Evolutionary conservation across 1,140 invertebrate species (phyloP), one percentile per base, ranked within the genome.

Genomic region (Drosophila suzukii): DNA sequence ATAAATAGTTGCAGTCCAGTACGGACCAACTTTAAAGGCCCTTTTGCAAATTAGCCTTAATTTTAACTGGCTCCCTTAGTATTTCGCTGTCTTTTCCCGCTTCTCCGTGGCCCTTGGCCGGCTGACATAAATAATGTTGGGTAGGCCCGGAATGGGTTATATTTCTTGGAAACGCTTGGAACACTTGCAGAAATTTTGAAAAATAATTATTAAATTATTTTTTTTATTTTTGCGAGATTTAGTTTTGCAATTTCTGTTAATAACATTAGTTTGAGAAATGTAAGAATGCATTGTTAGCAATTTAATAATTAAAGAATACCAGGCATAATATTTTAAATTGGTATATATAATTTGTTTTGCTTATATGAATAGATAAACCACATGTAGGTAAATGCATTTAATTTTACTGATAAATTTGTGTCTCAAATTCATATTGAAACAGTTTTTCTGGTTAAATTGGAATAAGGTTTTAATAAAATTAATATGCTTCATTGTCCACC

Each of bases 1-100:
- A 80, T 86, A 86, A 86, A 86, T 83, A 86, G 83, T 88, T 82
- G 75, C 82, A 68, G 75, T 79, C 81, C 71, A 47, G 54, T 44
- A 53, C 34, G 72, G 73, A 47, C 61, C 54, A 75, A 75, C 72
- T 75, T 75, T 75, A 67, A 75, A 36, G 72, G 60, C 60, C 47
- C 73, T 53, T 62, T 55, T 75, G 73, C 73, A 75, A 75, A 75
- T 75, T 75, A 75, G 72, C 41, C 53, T 53, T 36, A 75, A 75
- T 76, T 83, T 88, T 53, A 83, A 79, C 75, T 68, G 51, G 20
- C 51, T 12, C 36, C 36, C n/a, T 34, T 10, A 34, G 32, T 32
- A 55, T 34, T 44, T 27, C 11, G 15, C 36, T 27, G 46, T 20
- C 49, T 46, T 57, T n/a, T 54, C 36, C 38, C 61, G 10, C 13